These are phyloP conservation scores for Procavia capensis DNA, from an alignment of 2,113 vertebrate genomes.

Conservation along the genomic window DNA sequence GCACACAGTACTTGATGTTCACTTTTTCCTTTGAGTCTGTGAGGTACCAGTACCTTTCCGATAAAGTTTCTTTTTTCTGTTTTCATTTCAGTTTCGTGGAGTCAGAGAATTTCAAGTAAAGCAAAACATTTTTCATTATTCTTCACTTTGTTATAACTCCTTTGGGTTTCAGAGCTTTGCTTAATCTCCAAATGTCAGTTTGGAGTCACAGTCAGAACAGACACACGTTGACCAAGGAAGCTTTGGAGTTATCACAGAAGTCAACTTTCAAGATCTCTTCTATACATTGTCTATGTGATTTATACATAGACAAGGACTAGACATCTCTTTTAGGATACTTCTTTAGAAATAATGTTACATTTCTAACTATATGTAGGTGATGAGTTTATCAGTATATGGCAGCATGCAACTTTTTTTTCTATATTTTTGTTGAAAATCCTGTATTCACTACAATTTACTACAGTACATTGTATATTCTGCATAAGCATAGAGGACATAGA, in stretches of 20 bases:
- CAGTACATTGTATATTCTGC: not conserved
- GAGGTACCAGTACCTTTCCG: not conserved
- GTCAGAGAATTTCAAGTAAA: constrained; percentile 13
- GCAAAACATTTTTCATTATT: constrained; percentile 51
- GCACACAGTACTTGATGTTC: not conserved
- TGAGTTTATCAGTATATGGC: constrained; percentile 5
- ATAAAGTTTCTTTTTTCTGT: not conserved
- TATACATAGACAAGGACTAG: constrained; percentile 25
- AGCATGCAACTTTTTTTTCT: not conserved
- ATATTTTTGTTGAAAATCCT: not conserved
- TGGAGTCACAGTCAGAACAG: constrained; percentile 50
- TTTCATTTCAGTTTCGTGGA: not conserved
- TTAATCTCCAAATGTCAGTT: constrained; percentile 61
- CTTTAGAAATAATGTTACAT: constrained; percentile 11
- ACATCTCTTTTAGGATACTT: constrained; percentile 27
- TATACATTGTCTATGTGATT: constrained; percentile 13
- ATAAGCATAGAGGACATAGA: not conserved
- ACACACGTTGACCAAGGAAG: constrained; percentile 41
- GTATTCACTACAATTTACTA: not conserved
- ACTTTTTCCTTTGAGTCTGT: not conserved
- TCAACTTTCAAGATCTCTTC: constrained; percentile 61
- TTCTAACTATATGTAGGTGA: not conserved
- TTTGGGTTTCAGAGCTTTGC: constrained; percentile 22
- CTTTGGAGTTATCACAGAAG: constrained; percentile 50
- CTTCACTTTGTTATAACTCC: constrained; percentile 33